A percentile compares a stretch with the other conserved stretches of the same genome.
phyloP scores from a whole-genome alignment of 2,113 vertebrate species.

The Tautogolabrus adspersus region DNA sequence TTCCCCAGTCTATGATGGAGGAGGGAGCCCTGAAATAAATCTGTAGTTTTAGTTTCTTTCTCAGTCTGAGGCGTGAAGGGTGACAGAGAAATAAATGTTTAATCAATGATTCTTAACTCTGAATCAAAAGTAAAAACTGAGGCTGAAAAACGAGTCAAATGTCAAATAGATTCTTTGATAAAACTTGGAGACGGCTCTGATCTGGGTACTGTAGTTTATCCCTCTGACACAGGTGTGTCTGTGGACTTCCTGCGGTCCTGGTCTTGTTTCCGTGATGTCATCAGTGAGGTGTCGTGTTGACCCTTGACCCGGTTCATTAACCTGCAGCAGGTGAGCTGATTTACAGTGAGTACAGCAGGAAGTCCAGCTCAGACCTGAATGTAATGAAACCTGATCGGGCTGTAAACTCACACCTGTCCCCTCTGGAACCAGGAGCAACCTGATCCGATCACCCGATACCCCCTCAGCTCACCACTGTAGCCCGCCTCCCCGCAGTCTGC shows the following conservation, averaged over 20 bases:
- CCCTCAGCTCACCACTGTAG: background rate
- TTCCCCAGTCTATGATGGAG: too few species aligned
- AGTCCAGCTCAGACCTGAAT: constrained; percentile 35
- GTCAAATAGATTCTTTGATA: too few species aligned
- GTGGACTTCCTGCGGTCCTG: background rate
- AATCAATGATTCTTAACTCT: too few species aligned
- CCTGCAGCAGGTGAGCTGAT: constrained; percentile 33
- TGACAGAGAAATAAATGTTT: too few species aligned
- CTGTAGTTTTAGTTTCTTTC: too few species aligned
- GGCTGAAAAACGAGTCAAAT: too few species aligned
- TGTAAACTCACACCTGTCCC: constrained; percentile 72
- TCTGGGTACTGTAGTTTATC: constrained; percentile 24
- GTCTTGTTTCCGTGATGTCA: constrained; percentile 55
- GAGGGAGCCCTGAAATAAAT: too few species aligned
- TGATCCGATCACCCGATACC: constrained; percentile 65
- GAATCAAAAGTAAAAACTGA: too few species aligned
- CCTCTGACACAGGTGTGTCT: too few species aligned
- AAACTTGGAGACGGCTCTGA: too few species aligned
- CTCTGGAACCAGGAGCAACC: constrained; percentile 60
- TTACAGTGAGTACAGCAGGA: constrained; percentile 48
- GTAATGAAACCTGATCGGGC: constrained; percentile 65
- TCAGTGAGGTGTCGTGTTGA: constrained; percentile 9
- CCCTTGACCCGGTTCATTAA: constrained; percentile 26
- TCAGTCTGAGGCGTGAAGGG: too few species aligned
- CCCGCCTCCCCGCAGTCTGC: constrained; percentile 48